Conservation (phyloP, 2,113 vertebrate genomes). For the Vimba vimba region DNA sequence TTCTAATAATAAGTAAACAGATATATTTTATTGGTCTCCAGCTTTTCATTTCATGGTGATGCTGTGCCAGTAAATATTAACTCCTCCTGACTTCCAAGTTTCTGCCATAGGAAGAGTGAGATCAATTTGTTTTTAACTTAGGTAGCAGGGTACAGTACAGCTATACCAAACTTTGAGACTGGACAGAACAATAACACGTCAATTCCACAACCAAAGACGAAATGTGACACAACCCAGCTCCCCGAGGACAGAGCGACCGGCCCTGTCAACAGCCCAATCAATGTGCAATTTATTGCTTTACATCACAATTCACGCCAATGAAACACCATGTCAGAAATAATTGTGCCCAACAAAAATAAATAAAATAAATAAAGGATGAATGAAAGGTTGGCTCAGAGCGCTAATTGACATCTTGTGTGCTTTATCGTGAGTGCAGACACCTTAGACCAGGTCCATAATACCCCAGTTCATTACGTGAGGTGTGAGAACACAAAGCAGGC, state of each 20-base stretch:
- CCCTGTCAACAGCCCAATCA: constrained; percentile 11
- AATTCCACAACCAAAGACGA: constrained; percentile 6
- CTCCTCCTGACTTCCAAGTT: neutral
- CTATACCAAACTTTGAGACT: neutral
- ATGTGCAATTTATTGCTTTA: constrained; percentile 2
- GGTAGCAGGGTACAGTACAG: neutral
- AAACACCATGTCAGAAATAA: neutral
- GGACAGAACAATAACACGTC: constrained; percentile 31
- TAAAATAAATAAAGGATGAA: constrained; percentile 30
- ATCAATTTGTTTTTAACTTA: neutral
- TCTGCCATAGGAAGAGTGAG: neutral
- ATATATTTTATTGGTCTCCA: neutral
- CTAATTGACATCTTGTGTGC: constrained; percentile 45
- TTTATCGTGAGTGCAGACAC: constrained; percentile 39
- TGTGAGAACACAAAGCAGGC: constrained; percentile 56
- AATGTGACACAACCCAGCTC: constrained; percentile 19
- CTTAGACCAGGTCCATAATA: constrained; percentile 34
- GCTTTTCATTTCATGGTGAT: neutral
- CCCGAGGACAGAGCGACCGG: neutral
- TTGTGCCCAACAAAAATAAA: constrained; percentile 9
- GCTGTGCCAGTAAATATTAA: neutral
- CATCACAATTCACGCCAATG: constrained; percentile 3
- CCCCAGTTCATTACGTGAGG: constrained; percentile 56
- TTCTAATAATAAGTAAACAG: constrained; percentile 1
- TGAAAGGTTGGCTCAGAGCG: constrained; percentile 3